Conservation (phyloP, 2,113 vertebrate species). For the Macroglossus sobrinus region DNA sequence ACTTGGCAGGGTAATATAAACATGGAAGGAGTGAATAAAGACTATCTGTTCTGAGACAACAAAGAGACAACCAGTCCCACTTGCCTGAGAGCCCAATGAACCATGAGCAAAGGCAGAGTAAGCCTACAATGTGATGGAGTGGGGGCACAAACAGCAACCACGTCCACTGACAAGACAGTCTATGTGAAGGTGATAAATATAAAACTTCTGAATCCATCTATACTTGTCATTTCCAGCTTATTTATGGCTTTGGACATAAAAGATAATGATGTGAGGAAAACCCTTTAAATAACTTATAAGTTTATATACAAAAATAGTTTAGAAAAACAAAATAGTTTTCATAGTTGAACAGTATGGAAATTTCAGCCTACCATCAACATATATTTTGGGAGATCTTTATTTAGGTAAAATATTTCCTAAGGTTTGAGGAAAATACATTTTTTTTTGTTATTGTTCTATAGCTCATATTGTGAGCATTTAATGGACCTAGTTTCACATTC, state of each 20-base stretch:
- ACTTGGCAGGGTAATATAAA: not conserved
- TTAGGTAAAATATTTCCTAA: not conserved
- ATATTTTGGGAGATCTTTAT: not conserved
- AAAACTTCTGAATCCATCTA: not conserved
- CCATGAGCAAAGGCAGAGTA: not conserved
- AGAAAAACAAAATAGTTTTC: not conserved
- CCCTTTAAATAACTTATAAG: not conserved
- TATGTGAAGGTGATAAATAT: not conserved
- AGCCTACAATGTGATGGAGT: accelerated
- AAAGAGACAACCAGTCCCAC: not conserved
- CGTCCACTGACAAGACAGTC: no score
- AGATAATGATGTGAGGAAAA: not conserved
- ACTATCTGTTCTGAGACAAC: not conserved
- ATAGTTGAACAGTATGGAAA: not conserved
- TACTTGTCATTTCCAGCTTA: not conserved
- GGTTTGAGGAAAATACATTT: not conserved
- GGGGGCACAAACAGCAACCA: not conserved
- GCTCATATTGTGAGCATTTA: not conserved
- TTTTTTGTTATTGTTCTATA: not conserved
- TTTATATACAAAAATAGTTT: not conserved
- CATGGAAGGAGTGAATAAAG: not conserved
- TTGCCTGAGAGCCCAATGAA: not conserved
- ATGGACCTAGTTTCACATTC: not conserved
- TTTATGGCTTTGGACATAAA: not conserved
- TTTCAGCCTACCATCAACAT: not conserved